phyloP scores from a whole-genome alignment of 2,888 invertebrate species.

The Palloptera scutellata region DNA sequence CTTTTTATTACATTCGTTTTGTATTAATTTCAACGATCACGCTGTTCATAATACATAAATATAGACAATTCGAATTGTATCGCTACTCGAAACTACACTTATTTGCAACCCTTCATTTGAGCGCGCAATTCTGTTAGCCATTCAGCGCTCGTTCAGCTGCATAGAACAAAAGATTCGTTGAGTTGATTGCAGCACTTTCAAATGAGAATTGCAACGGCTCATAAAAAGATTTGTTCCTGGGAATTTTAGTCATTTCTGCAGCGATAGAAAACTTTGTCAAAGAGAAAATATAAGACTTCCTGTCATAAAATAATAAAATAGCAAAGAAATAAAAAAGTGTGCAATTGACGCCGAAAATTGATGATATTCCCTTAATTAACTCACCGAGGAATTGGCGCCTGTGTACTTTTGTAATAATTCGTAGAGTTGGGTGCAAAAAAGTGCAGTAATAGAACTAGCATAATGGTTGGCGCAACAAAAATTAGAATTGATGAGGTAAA shows the following conservation, averaged over 20 bases:
- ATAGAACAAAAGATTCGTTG: conserved; percentile 30
- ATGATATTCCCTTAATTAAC: background rate
- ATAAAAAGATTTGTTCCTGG: conserved; percentile 17
- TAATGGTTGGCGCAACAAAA: conserved; percentile 31
- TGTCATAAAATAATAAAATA: conserved; percentile 13
- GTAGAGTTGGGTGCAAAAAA: background rate
- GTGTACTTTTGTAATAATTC: background rate
- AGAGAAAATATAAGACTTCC: conserved; percentile 16
- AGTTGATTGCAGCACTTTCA: conserved; percentile 41
- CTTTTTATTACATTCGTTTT: too few relatives aligned
- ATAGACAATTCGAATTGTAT: too few relatives aligned
- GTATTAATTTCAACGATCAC: too few relatives aligned
- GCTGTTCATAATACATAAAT: too few relatives aligned
- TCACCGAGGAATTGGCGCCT: too few relatives aligned
- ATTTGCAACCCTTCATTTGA: too few relatives aligned
- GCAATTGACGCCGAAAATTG: background rate
- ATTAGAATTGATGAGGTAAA: conserved; percentile 33
- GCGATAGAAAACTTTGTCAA: conserved; percentile 5
- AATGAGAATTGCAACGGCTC: conserved; percentile 54
- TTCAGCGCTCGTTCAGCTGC: too few relatives aligned
- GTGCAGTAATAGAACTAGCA: conserved; percentile 2
- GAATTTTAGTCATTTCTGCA: too few relatives aligned
- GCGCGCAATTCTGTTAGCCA: too few relatives aligned
- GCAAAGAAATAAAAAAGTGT: conserved; percentile 4
- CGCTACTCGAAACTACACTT: too few relatives aligned